Evolutionary conservation across 2,888 invertebrate genomes (phyloP).

Genomic region (Lepidochitona cinerea): DNA sequence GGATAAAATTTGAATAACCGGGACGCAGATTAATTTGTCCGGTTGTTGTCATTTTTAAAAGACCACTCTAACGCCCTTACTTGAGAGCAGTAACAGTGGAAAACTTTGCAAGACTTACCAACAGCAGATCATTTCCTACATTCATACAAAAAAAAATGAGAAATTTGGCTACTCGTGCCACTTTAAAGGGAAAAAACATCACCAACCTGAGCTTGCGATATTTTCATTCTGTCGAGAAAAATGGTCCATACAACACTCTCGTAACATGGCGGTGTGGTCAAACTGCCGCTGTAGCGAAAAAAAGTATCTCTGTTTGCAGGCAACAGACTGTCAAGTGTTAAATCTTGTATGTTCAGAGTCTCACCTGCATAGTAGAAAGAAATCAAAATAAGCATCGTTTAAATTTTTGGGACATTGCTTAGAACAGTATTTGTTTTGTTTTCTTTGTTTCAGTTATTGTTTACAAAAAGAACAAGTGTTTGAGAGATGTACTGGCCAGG

Average conservation of each 20-base stretch:
- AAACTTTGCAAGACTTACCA: too few species aligned
- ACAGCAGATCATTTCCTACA: too few species aligned
- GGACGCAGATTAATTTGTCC: too few species aligned
- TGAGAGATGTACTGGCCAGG: too few species aligned
- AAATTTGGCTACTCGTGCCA: too few species aligned
- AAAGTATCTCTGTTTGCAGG: constrained; percentile 8
- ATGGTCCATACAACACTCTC: constrained; percentile 51
- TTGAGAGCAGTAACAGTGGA: too few species aligned
- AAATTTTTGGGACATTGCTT: neutral
- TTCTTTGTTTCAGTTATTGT: too few species aligned
- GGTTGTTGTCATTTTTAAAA: too few species aligned
- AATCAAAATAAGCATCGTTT: neutral
- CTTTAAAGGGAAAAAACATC: too few species aligned
- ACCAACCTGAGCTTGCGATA: constrained; percentile 37
- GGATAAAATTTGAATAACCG: too few species aligned
- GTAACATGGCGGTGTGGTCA: constrained; percentile 50
- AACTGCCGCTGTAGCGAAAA: constrained; percentile 46
- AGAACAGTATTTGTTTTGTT: neutral
- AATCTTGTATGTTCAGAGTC: neutral
- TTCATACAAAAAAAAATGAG: too few species aligned
- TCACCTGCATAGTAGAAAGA: neutral
- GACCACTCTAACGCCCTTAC: too few species aligned
- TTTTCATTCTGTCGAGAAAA: constrained; percentile 28
- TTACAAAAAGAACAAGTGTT: neutral
- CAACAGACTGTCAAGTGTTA: neutral